phyloP scores from a whole-genome alignment of 2,797 vertebrate species.

The Heteromormyrus szaboi region DNA sequence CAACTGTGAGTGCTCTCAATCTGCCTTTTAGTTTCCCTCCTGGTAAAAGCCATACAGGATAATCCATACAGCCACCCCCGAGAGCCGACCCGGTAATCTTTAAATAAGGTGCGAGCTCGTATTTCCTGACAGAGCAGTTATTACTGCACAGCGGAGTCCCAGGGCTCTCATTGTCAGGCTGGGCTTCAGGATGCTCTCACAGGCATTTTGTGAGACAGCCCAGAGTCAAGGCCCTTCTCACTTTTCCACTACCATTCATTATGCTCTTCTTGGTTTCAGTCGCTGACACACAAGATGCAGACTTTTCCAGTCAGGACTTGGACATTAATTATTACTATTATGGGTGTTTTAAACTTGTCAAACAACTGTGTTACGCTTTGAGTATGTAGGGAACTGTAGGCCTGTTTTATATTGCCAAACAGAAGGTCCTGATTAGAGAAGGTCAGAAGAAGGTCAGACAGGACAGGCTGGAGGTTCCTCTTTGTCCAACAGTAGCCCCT shows the following conservation, averaged over 20 bases:
- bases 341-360: background rate
- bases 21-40: background rate
- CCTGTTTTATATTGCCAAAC: background rate
- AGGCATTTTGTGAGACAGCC: background rate
- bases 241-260: background rate
- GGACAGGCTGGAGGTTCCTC: background rate
- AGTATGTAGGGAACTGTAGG: background rate
- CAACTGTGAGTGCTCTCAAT: background rate
- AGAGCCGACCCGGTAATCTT: constrained; percentile 5
- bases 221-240: background rate
- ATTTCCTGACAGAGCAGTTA: constrained; percentile 8
- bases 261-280: background rate
- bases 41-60: background rate
- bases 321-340: background rate
- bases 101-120: constrained; percentile 11
- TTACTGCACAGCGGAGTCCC: background rate
- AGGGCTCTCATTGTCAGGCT: background rate
- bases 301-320: background rate
- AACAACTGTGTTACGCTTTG: background rate
- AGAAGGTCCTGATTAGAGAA: background rate
- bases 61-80: background rate
- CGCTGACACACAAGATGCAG: background rate
- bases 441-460: background rate
- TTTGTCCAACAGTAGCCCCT: background rate
- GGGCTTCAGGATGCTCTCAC: background rate